Evolutionary conservation across 2,113 vertebrate genomes (phyloP).

Genomic region (Syrmaticus mikado): DNA sequence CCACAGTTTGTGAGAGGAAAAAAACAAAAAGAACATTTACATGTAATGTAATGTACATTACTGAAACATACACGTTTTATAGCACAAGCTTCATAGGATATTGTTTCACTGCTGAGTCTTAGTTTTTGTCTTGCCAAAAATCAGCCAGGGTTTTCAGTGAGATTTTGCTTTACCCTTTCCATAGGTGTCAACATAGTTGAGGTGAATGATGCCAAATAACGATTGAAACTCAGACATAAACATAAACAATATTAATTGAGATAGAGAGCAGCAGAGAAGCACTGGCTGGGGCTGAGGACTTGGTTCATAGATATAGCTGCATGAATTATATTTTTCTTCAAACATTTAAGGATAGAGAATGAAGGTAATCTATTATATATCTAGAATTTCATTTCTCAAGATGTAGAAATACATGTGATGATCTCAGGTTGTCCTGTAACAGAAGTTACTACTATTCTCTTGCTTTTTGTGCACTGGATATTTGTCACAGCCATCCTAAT

Average conservation of each 20-base stretch:
- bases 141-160: neutral
- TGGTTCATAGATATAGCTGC: neutral
- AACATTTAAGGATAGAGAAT: neutral
- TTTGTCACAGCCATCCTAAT: neutral
- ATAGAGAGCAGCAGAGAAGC: neutral
- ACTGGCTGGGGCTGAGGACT: fast-evolving
- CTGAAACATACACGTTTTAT: neutral
- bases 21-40: neutral
- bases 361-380: neutral
- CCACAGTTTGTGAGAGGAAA: neutral
- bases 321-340: neutral
- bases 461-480: neutral
- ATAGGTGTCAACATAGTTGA: neutral
- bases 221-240: neutral
- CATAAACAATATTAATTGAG: neutral
- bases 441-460: neutral
- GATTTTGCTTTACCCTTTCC: neutral
- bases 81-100: neutral
- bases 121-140: neutral
- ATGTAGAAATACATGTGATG: neutral
- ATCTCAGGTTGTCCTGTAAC: neutral
- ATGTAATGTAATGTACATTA: neutral
- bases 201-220: neutral
- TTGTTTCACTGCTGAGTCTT: neutral
- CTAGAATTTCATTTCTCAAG: neutral